A percentile compares a stretch with the other conserved stretches of the same genome.
These are phyloP conservation scores for Sciurus niger DNA, from an alignment of 2,113 vertebrate species.

Conservation along the genomic window DNA sequence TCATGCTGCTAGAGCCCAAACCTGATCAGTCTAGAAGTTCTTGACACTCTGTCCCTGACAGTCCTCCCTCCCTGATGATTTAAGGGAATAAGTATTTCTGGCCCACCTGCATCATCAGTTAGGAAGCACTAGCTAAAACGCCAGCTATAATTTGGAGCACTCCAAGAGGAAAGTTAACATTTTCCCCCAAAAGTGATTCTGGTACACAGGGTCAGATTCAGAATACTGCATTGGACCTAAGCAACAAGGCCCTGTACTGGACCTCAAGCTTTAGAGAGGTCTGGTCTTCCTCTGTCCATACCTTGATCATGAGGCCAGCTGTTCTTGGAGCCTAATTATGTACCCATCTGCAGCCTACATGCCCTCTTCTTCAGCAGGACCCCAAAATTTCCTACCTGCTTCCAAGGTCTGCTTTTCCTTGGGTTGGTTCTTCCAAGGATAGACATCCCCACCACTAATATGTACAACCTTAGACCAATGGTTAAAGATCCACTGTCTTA, in stretches of 20 bases:
- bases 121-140: slow-evolving; percentile 37
- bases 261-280: neutral
- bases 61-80: slow-evolving; percentile 13
- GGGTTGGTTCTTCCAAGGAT: neutral
- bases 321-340: neutral
- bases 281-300: neutral
- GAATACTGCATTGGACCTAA: neutral
- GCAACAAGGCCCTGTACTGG: neutral
- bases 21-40: neutral
- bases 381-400: neutral
- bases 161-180: neutral
- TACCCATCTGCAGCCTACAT: neutral
- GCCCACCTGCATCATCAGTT: neutral
- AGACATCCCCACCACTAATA: neutral
- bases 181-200: slow-evolving; percentile 1
- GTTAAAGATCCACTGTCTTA: neutral
- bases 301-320: neutral
- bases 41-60: neutral
- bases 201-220: slow-evolving; percentile 12
- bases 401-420: neutral
- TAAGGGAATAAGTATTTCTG: slow-evolving; percentile 25
- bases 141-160: neutral
- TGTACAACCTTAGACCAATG: neutral
- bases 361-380: neutral
- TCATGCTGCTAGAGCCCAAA: neutral